phyloP scores from a whole-genome alignment of 1,140 invertebrate species.

The Pseudomyrmex dendroicus region DNA sequence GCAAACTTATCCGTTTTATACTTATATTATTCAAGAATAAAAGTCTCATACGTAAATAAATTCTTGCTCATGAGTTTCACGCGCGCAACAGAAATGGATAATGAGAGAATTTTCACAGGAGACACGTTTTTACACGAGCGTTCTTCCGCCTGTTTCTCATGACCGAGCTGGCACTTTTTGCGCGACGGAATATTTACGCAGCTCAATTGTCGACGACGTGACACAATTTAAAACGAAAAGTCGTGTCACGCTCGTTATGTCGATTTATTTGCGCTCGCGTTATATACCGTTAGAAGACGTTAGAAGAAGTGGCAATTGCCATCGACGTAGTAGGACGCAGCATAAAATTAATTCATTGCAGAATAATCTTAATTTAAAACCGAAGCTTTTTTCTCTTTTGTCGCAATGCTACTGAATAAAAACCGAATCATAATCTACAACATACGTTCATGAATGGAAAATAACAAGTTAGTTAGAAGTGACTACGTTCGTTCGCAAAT shows the following conservation, averaged over 20 bases:
- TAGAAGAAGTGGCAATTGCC: background rate
- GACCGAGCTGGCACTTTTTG: background rate
- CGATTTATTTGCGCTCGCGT: slow-evolving; percentile 35
- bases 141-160: background rate
- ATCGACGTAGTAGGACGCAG: background rate
- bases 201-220: slow-evolving; percentile 48
- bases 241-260: slow-evolving; percentile 43
- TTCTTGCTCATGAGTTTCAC: background rate
- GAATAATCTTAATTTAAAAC: background rate
- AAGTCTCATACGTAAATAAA: slow-evolving; percentile 6
- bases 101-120: background rate
- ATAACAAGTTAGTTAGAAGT: background rate
- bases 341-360: slow-evolving; percentile 12
- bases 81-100: background rate
- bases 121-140: background rate
- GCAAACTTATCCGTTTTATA: slow-evolving; percentile 12
- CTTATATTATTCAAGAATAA: background rate
- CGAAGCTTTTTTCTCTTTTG: background rate
- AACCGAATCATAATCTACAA: slow-evolving; percentile 13
- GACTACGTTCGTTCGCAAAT: background rate
- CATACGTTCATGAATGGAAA: background rate
- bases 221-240: slow-evolving; percentile 40
- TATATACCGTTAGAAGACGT: slow-evolving; percentile 29
- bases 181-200: slow-evolving; percentile 41
- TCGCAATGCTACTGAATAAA: slow-evolving; percentile 1